Evolutionary conservation across 2,888 invertebrate species (phyloP).

Genomic region (Thyatira batis): DNA sequence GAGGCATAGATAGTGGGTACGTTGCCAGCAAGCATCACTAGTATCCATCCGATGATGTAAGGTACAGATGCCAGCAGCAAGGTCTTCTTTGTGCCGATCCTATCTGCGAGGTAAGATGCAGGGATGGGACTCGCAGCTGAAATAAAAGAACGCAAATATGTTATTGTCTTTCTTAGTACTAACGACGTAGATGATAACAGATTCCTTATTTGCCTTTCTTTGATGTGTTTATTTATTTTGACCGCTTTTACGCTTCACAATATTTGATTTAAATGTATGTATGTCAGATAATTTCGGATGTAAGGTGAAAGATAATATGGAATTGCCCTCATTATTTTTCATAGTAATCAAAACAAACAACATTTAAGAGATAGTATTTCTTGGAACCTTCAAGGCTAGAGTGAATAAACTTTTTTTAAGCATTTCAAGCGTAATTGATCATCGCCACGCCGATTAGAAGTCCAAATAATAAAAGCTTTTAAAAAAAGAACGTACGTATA

Average conservation of each 20-base stretch:
- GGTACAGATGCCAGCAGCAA: constrained; percentile 83
- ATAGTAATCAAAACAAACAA: too few relatives aligned
- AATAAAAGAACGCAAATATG: neutral
- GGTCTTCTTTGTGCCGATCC: constrained; percentile 84
- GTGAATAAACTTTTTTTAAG: too few relatives aligned
- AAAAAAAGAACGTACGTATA: too few relatives aligned
- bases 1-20: constrained; percentile 82
- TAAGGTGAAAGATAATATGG: neutral
- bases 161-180: neutral
- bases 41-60: constrained; percentile 84
- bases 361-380: too few relatives aligned
- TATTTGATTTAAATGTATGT: neutral
- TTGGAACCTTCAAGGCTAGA: too few relatives aligned
- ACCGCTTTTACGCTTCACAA: neutral
- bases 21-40: constrained; percentile 82
- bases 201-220: neutral
- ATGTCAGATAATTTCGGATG: neutral
- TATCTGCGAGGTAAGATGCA: constrained; percentile 84
- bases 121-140: constrained; percentile 84
- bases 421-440: too few relatives aligned
- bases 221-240: neutral
- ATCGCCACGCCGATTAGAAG: too few relatives aligned
- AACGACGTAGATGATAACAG: neutral
- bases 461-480: too few relatives aligned
- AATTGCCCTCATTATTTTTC: too few relatives aligned